These are phyloP conservation scores for Peromyscus aztecus DNA, from an alignment of 2,797 vertebrate genomes.

Conservation along the genomic window DNA sequence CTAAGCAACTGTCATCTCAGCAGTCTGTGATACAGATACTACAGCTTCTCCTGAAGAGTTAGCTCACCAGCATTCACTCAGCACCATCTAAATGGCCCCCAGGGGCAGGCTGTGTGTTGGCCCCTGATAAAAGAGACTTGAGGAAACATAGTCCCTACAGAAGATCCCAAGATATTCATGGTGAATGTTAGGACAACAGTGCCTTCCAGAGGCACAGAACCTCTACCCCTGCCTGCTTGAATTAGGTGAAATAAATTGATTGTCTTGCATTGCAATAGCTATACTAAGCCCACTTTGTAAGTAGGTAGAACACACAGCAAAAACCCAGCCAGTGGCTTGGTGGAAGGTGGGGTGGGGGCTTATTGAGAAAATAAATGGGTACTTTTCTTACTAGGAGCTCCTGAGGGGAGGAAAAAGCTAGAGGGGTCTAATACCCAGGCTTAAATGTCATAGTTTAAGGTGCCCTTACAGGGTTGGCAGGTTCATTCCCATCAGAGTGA, in stretches of 20 bases:
- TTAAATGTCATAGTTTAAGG: neutral
- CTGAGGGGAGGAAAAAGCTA: neutral
- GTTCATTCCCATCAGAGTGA: neutral
- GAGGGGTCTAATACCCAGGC: neutral
- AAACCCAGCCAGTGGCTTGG: neutral
- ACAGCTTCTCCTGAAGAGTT: neutral
- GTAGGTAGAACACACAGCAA: neutral
- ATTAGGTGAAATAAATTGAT: neutral
- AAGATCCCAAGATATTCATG: neutral
- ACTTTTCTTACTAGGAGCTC: neutral
- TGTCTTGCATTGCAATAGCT: neutral
- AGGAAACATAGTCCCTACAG: neutral
- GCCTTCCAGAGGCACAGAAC: neutral
- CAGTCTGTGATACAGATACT: neutral
- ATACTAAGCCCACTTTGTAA: neutral
- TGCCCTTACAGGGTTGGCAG: neutral
- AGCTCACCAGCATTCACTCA: neutral
- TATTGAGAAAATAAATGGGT: neutral
- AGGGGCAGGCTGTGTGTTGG: neutral
- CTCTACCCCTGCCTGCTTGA: neutral
- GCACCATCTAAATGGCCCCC: neutral
- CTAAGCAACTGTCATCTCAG: neutral
- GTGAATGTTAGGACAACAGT: no score
- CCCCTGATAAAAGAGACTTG: neutral
- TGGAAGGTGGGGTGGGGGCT: accelerated